These are phyloP conservation scores for Dinomys branickii DNA, from an alignment of 2,113 vertebrate species.

Conservation along the genomic window DNA sequence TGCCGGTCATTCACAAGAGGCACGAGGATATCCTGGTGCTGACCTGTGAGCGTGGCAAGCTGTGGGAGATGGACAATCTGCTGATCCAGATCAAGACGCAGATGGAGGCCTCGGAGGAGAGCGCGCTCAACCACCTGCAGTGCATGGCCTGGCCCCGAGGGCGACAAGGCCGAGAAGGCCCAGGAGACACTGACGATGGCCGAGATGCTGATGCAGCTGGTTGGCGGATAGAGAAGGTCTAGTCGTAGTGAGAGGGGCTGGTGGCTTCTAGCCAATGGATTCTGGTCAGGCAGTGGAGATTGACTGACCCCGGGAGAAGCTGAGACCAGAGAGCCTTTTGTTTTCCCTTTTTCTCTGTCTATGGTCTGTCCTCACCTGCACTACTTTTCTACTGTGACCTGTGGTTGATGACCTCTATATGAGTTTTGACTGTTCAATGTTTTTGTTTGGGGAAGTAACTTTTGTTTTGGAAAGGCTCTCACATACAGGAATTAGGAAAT, in stretches of 20 bases:
- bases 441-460: constrained; percentile 14
- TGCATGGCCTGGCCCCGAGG: neutral
- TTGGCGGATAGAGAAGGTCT: constrained; percentile 73
- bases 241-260: constrained; percentile 53
- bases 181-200: constrained; percentile 61
- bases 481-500: neutral
- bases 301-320: constrained; percentile 73
- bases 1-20: constrained; percentile 77
- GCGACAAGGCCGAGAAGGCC: constrained; percentile 70
- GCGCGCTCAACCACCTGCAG: constrained; percentile 68
- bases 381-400: constrained; percentile 72
- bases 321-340: constrained; percentile 73
- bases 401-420: constrained; percentile 70
- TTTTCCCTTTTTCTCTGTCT: constrained; percentile 25
- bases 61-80: constrained; percentile 73
- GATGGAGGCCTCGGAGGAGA: constrained; percentile 75
- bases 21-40: constrained; percentile 71
- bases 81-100: constrained; percentile 68
- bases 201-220: constrained; percentile 79
- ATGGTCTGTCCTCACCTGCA: constrained; percentile 58
- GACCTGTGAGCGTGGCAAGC: constrained; percentile 64
- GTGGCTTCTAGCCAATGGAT: constrained; percentile 64
- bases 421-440: neutral
- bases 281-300: constrained; percentile 53
- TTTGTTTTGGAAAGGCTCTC: constrained; percentile 30